Percentiles rank a stretch among this genome's conserved stretches.
Conservation (phyloP, 2,888 invertebrate genomes). For the Tiliacea citrago region DNA sequence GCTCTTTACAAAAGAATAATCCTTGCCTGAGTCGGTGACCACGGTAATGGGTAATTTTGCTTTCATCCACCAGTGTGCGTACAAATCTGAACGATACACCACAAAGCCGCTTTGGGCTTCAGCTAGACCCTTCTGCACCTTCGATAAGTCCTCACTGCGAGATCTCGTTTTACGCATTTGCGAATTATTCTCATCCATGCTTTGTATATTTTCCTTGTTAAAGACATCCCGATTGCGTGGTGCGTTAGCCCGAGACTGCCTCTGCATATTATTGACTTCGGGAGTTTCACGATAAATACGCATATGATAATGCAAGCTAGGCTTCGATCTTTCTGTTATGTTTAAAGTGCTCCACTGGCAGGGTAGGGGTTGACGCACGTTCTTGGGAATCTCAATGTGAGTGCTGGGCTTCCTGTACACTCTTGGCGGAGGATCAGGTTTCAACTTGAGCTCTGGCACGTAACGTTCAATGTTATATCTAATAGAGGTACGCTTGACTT, state of each 20-base stretch:
- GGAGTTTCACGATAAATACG: constrained; percentile 86
- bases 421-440: constrained; percentile 87
- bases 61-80: constrained; percentile 98
- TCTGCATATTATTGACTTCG: constrained; percentile 69
- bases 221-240: constrained; percentile 82
- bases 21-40: constrained; percentile 91
- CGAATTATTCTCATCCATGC: constrained; percentile 65
- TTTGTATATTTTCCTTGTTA: constrained; percentile 75
- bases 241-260: constrained; percentile 79
- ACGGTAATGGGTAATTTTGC: constrained; percentile 94
- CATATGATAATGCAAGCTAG: constrained; percentile 89
- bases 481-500: constrained; percentile 89
- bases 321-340: constrained; percentile 86
- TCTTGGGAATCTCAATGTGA: constrained; percentile 86
- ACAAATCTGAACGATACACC: constrained; percentile 95
- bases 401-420: constrained; percentile 87
- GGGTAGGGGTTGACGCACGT: constrained; percentile 84
- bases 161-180: constrained; percentile 83
- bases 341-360: constrained; percentile 89
- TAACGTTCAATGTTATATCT: constrained; percentile 85
- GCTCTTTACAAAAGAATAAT: constrained; percentile 90
- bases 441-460: constrained; percentile 84
- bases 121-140: constrained; percentile 84
- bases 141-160: constrained; percentile 87
- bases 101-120: constrained; percentile 86